phyloP scores from a whole-genome alignment of 2,113 vertebrate species.

The Tenrec ecaudatus region DNA sequence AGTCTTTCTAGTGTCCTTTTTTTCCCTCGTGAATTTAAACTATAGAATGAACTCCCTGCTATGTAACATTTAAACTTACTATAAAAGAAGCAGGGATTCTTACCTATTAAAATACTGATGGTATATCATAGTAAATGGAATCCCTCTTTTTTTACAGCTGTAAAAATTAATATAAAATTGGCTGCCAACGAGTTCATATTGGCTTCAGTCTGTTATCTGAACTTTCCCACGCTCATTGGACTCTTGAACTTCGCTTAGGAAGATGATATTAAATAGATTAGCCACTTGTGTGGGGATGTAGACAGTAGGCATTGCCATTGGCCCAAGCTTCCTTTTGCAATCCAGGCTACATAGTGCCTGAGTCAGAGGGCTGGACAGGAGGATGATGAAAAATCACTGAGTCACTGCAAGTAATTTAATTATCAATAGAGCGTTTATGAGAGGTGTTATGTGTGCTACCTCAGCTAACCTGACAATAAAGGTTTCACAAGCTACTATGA shows the following conservation, averaged over 20 bases:
- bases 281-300: not conserved
- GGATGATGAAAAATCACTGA: slow-evolving; percentile 80
- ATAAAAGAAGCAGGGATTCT: not conserved
- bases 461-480: slow-evolving; percentile 90
- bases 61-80: not conserved
- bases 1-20: slow-evolving; percentile 7
- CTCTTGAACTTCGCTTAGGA: slow-evolving; percentile 47
- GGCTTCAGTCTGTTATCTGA: slow-evolving; percentile 16
- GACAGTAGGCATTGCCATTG: slow-evolving; percentile 34
- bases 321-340: slow-evolving; percentile 12
- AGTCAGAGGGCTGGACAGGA: slow-evolving; percentile 66
- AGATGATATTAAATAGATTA: slow-evolving; percentile 36
- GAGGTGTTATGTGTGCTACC: slow-evolving; percentile 84
- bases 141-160: slow-evolving; percentile 14
- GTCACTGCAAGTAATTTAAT: slow-evolving; percentile 86
- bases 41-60: not conserved
- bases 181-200: slow-evolving; percentile 32
- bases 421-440: slow-evolving; percentile 87
- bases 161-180: not conserved
- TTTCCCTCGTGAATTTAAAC: not conserved
- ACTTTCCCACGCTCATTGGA: slow-evolving; percentile 35
- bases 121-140: slow-evolving; percentile 41
- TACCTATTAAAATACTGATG: slow-evolving; percentile 29
- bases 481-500: slow-evolving; percentile 86
- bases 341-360: slow-evolving; percentile 15